Evolutionary conservation across 92 coral and sea anemone species (phyloP), one percentile per base, ranked within the genome.

Genomic region (Actinernus sp.): DNA sequence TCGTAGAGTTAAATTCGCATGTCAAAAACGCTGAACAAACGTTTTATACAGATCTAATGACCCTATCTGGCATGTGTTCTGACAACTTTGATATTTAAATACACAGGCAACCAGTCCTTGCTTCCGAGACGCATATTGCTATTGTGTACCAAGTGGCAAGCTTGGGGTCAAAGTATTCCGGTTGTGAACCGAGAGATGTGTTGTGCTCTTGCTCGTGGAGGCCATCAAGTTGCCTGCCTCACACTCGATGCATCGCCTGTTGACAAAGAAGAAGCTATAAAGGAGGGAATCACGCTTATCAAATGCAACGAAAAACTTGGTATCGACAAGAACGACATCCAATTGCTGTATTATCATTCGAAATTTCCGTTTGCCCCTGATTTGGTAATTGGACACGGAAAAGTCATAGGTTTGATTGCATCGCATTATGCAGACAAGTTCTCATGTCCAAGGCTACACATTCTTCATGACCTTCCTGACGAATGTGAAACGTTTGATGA

Each of bases 361-460:
- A 50, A 31, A 16, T 72, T 85, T 49, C 92, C 92, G 0, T 78
- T 85, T 48, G 27, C 41, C 4, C 71, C 66, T 2, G 85, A 85
- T 47, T 40, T 85, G 14, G 78, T 85, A 8, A 61, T 85, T 49
- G 92, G 92, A 2, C 76, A 85, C 53, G 86, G 86, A 18, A 72
- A 54, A 36, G 37, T 73, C 18, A 71, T 86, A 0, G 92, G 92
- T 16, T 64, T 79, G 14, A 71, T 79, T 10, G 86, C 92, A 10
- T 71, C 74, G 4, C 44, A 56, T 45, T 78, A 76, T 58, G 81
- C 83, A 25, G 52, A 67, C 14, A 64, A 38, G 25, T 34, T 59
- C 8, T 30, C 58, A 4, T 78, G 86, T 57, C 65, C 26, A 13
- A 39, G 82, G 51, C 81, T 85, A 23, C 92, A 78, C 58, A 45